These are phyloP conservation scores for Drosophila nasuta DNA, from an alignment of 1,140 invertebrate genomes.

Conservation along the genomic window DNA sequence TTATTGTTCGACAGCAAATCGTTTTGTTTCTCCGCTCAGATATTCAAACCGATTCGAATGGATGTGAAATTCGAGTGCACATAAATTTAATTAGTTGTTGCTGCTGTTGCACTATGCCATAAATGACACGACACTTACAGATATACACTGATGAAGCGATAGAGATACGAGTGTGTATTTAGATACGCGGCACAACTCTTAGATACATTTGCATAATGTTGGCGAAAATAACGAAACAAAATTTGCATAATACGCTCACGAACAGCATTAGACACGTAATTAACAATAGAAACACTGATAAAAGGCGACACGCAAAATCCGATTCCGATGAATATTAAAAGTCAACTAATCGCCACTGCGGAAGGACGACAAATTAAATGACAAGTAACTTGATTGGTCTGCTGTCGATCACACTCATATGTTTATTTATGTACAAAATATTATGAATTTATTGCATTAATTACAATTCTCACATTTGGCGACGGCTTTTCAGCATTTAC, in stretches of 20 bases:
- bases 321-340: constrained; percentile 15
- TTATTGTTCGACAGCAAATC: constrained; percentile 64
- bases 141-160: constrained; percentile 25
- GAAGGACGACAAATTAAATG: constrained; percentile 15
- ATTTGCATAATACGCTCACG: constrained; percentile 54
- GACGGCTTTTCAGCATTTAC: constrained; percentile 66
- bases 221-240: constrained; percentile 45
- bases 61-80: constrained; percentile 55
- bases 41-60: constrained; percentile 31
- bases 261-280: constrained; percentile 44
- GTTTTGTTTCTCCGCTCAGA: constrained; percentile 62
- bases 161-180: constrained; percentile 28
- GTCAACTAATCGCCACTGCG: constrained; percentile 11
- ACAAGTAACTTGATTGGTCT: constrained; percentile 17
- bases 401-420: neutral
- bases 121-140: constrained; percentile 67
- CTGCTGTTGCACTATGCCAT: constrained; percentile 33
- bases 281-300: constrained; percentile 42
- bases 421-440: neutral
- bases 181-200: constrained; percentile 23
- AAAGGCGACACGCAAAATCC: constrained; percentile 26
- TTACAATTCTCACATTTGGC: constrained; percentile 47
- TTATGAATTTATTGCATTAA: neutral
- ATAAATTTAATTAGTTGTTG: constrained; percentile 41
- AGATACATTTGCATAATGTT: constrained; percentile 58